Evolutionary conservation across 2,888 invertebrate species (phyloP), one percentile per base, ranked within the genome.

Genomic region (Ormyrus pomaceus): DNA sequence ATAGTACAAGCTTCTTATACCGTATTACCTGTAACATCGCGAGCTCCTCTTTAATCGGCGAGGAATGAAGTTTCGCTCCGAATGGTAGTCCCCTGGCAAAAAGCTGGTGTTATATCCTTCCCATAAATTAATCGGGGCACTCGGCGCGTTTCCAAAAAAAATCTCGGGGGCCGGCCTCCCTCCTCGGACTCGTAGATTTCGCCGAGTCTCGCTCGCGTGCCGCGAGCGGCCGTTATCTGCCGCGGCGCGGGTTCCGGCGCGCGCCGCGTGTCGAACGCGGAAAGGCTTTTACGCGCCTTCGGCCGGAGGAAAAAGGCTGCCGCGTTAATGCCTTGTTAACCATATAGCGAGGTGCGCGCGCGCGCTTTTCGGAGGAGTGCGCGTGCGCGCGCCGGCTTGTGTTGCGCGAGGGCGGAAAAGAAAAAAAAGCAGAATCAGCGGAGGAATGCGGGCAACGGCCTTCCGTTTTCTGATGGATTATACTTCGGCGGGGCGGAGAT

Each of bases 251-350:
- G 75, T 79, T 79, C 75, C 71, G 79, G 70, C 58, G 61, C 50
- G 61, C 59, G 59, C 69, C 19, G 68, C 55, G 64, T 81, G 78
- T 81, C 51, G 73, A 79, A 82, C 79, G 70, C 77, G 82, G 73
- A 82, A 82, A 82, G 73, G 82, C 82, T 82, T 82, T 82, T 82
- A 82, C 69, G 6, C 3, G 50, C 51, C 19, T 19, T n/a, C 53
- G 68, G 7, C 68, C 50, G 59, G 62, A 77, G 72, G 48, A 80
- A 82, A 79, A 77, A 79, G 34, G n/a, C 2, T 69, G 53, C 56
- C 76, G 77, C 34, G 2, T 34, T 79, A 79, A 79, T 76, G 78
- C 75, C 75, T 46, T 68, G 65, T 65, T 45, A 66, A 72, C 72
- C 11, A 59, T n/a, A n/a, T n/a, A n/a, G 65, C 53, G 72, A 34